Evolutionary conservation across 2,113 vertebrate genomes (phyloP).

Genomic region (Myodes glareolus): DNA sequence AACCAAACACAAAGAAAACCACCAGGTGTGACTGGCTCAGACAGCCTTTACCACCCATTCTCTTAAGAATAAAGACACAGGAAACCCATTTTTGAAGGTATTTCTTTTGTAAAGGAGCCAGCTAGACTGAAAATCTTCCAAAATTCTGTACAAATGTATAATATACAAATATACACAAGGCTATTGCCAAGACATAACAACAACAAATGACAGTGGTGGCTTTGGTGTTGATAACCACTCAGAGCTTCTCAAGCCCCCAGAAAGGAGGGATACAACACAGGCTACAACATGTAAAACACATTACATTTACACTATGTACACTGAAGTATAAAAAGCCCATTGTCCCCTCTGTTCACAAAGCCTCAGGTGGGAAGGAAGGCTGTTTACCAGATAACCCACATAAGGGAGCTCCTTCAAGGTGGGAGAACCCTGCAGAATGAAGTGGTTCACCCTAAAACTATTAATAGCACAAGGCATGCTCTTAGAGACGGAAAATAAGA

Average conservation of each 20-base stretch:
- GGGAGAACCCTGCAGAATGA: slow-evolving; percentile 77
- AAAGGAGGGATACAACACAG: slow-evolving; percentile 68
- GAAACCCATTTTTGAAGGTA: slow-evolving; percentile 82
- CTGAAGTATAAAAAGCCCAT: slow-evolving; percentile 72
- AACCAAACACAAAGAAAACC: not conserved
- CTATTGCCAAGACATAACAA: slow-evolving; percentile 83
- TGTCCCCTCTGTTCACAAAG: slow-evolving; percentile 71
- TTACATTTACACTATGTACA: slow-evolving; percentile 86
- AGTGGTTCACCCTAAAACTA: slow-evolving; percentile 79
- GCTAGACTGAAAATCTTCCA: slow-evolving; percentile 90
- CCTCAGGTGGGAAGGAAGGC: slow-evolving; percentile 78
- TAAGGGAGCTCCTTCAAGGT: slow-evolving; percentile 71
- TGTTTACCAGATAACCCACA: slow-evolving; percentile 57
- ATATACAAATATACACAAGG: slow-evolving; percentile 90
- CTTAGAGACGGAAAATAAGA: slow-evolving; percentile 77
- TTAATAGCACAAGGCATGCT: slow-evolving; percentile 77
- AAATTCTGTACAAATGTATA: slow-evolving; percentile 91
- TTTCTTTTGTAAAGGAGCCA: slow-evolving; percentile 90
- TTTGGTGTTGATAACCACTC: slow-evolving; percentile 78
- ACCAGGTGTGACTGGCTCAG: not conserved
- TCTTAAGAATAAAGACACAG: slow-evolving; percentile 76
- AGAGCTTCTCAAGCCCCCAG: slow-evolving; percentile 71
- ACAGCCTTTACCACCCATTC: slow-evolving; percentile 63
- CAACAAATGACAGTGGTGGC: slow-evolving; percentile 79
- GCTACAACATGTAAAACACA: slow-evolving; percentile 79